Evolutionary conservation across 1,140 invertebrate species (phyloP), one percentile per base, ranked within the genome.

Genomic region (Oreohelix idahoensis): DNA sequence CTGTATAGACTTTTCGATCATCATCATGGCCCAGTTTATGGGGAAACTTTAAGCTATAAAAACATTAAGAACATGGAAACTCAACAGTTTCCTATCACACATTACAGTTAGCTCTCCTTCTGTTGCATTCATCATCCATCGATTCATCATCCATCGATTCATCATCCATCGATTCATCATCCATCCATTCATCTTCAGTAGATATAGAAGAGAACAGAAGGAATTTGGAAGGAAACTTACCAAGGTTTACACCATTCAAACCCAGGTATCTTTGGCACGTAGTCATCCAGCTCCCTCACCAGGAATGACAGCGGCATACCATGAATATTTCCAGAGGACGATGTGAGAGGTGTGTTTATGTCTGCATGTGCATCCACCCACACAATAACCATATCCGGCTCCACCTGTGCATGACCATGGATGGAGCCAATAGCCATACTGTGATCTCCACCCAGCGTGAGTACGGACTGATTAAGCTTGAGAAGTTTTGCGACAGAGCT

Each of bases 291-390:
- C 93, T 98, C 96, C 81, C 95, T 94, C 42, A 96, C 94, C 63
- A 97, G 92, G 81, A 98, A 94, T 15, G 97, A 96, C 0, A 98
- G 94, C 20, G 97, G 95, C 97, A 98, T 98, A 32, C 97, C 97
- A 91, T 99, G 97, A 45, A 97, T 95, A 87, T 98, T 97, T 35
- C 97, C 97, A 53, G 95, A 95, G 32, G 90, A 93, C 26, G 91
- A 90, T 0, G 96, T 97, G 86, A 94, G 94, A 81, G 96, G 96
- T 29, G 97, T 97, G 93, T 99, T 99, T 85, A 98, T 94, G 94
- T 99, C 98, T 11, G 97, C 96, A 92, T 99, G 98, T 15, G 98
- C 98, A 92, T 99, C 98, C n/a, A 99, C 94, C 97, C 97, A 99
- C 23, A 99, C 92, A 26, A 98, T 94, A 80, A 95, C 95, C 88